These are phyloP conservation scores for Pangasianodon hypophthalmus DNA, from an alignment of 2,113 vertebrate genomes.

Conservation along the genomic window DNA sequence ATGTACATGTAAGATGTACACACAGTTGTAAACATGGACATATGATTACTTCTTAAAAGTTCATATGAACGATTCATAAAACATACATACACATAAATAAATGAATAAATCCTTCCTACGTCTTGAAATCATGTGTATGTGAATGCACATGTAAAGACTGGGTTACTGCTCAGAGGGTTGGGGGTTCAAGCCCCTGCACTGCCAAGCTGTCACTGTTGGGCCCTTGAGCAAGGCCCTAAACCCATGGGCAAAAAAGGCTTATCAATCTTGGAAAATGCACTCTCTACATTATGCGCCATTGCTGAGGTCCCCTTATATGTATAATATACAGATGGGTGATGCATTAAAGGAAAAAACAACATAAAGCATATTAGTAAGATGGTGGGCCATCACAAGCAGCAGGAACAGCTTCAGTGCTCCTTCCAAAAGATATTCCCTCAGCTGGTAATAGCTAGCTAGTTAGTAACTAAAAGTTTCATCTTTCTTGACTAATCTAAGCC, in stretches of 20 bases:
- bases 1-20: background rate
- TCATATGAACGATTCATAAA: background rate
- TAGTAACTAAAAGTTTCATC: background rate
- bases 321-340: background rate
- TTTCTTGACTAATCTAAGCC: background rate
- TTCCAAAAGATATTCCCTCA: background rate
- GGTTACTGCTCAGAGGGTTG: background rate
- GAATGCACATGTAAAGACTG: background rate
- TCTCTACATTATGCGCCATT: background rate
- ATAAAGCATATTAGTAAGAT: background rate
- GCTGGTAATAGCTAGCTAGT: background rate
- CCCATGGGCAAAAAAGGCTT: background rate
- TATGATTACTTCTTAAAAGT: background rate
- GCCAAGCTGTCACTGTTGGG: background rate
- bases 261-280: background rate
- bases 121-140: background rate
- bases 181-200: background rate
- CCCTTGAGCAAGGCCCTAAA: too few species aligned
- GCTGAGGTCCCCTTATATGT: background rate
- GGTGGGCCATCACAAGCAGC: background rate
- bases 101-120: background rate
- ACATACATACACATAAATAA: background rate
- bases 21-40: background rate
- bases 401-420: background rate
- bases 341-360: background rate